Evolutionary conservation across 2,113 vertebrate species (phyloP).

Genomic region (Coptodon bakossiorum): DNA sequence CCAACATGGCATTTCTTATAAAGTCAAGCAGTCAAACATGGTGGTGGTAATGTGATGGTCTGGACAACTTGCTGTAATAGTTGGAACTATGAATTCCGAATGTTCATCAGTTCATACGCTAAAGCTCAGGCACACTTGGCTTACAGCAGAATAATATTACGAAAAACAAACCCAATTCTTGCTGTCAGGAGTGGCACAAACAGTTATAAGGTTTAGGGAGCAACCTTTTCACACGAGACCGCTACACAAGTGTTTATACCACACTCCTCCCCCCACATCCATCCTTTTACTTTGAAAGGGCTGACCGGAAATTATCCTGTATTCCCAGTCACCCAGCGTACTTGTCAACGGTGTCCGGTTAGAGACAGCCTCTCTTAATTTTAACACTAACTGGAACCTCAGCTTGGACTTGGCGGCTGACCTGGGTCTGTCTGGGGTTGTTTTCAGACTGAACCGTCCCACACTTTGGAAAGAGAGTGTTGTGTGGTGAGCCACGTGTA

Average conservation of each 20-base stretch:
- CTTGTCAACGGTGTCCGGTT: background rate
- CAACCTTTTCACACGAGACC: background rate
- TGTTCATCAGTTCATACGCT: background rate
- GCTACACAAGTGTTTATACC: background rate
- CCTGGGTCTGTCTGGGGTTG: too few species aligned
- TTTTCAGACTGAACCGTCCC: background rate
- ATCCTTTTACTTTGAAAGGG: slow-evolving; percentile 7
- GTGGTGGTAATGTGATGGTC: background rate
- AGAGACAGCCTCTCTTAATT: background rate
- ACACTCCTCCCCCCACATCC: background rate
- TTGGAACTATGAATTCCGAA: background rate
- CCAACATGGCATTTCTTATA: background rate
- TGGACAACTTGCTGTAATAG: background rate
- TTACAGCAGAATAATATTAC: background rate
- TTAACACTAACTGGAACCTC: background rate
- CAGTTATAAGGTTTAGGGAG: background rate
- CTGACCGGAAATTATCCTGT: background rate
- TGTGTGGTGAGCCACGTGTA: slow-evolving; percentile 55
- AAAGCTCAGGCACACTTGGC: background rate
- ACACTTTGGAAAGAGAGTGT: background rate
- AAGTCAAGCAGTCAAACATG: background rate
- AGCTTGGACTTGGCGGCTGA: too few species aligned
- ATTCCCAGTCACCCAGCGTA: rapidly evolving
- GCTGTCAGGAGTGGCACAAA: background rate
- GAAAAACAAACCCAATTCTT: background rate